Conservation (phyloP, 1,140 invertebrate genomes). For the Parapsyche elsis region DNA sequence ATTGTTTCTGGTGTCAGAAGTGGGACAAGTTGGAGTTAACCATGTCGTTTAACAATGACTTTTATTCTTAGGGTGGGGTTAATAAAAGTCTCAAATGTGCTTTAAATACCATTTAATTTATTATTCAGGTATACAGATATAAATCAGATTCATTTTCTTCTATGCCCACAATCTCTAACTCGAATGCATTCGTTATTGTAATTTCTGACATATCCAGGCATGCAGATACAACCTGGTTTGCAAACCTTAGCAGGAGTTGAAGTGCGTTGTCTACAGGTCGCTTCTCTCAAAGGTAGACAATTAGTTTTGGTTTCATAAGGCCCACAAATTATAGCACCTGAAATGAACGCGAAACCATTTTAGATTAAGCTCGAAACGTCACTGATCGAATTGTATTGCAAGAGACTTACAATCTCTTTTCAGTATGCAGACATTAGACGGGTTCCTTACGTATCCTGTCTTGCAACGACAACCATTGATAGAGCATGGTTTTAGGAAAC, state of each 20-base stretch:
- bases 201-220: background rate
- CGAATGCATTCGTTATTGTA: background rate
- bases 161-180: background rate
- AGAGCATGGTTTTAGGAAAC: background rate
- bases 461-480: background rate
- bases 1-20: too few species aligned
- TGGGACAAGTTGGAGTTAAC: too few species aligned
- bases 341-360: background rate
- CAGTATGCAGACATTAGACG: background rate
- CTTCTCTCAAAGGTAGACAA: background rate
- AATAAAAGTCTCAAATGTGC: too few species aligned
- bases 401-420: slow-evolving; percentile 10
- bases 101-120: too few species aligned
- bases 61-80: too few species aligned
- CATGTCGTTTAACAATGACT: too few species aligned
- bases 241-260: background rate
- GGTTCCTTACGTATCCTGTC: background rate
- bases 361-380: background rate
- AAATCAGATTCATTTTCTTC: too few species aligned
- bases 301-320: background rate
- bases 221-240: background rate
- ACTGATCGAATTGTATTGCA: background rate
- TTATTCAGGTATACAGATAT: too few species aligned
- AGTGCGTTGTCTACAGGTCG: background rate
- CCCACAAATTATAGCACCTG: background rate